Evolutionary conservation across 2,888 invertebrate species (phyloP).

Genomic region (Eupithecia vulgata): DNA sequence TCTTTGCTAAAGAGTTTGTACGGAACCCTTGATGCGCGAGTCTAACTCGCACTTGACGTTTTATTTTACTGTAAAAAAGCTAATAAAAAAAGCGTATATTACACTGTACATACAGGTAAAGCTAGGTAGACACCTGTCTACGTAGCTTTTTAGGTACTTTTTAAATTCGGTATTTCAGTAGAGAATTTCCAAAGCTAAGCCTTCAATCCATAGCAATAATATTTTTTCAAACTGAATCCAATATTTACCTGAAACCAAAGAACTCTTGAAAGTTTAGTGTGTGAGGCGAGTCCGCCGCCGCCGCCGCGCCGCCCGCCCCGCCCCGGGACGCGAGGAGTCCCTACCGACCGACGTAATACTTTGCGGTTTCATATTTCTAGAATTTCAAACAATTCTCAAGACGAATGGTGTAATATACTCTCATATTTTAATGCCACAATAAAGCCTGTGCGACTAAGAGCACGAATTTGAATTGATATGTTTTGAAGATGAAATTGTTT

Average conservation of each 20-base stretch:
- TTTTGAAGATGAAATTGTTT: slow-evolving; percentile 1
- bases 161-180: background rate
- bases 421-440: slow-evolving; percentile 12
- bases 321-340: too few species aligned
- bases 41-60: too few species aligned
- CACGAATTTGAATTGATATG: background rate
- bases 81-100: too few species aligned
- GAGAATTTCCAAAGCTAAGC: background rate
- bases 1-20: too few species aligned
- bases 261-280: slow-evolving; percentile 2
- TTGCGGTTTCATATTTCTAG: slow-evolving; percentile 8
- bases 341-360: background rate
- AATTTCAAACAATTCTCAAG: background rate
- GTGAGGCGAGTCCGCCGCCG: background rate
- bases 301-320: too few species aligned
- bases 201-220: background rate
- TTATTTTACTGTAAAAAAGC: too few species aligned
- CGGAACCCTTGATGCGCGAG: too few species aligned
- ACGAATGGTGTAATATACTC: background rate
- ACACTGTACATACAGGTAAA: too few species aligned
- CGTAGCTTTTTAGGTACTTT: background rate
- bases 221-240: background rate
- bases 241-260: slow-evolving; percentile 12
- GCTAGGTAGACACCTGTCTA: too few species aligned
- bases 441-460: background rate